Conservation (phyloP, 2,888 invertebrate genomes). For the Ceraclea dissimilis region DNA sequence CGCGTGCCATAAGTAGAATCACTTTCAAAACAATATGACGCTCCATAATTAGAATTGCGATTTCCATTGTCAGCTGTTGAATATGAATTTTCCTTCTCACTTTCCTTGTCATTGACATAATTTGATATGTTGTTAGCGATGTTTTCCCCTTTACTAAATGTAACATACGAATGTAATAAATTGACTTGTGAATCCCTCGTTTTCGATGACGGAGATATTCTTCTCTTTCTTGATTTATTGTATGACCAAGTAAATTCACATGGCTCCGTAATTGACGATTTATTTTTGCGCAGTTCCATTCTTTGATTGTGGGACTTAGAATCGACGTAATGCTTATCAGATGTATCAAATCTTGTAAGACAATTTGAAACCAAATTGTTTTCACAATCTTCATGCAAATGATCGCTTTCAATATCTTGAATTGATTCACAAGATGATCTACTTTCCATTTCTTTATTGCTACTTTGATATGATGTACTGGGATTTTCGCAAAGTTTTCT, state of each 20-base stretch:
- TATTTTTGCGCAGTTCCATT: too few relatives aligned
- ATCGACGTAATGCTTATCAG: too few relatives aligned
- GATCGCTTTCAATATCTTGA: constrained; percentile 5
- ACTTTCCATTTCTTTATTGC: neutral
- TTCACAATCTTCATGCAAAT: neutral
- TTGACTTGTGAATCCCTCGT: too few relatives aligned
- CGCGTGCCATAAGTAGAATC: neutral
- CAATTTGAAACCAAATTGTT: neutral
- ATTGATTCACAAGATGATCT: constrained; percentile 8
- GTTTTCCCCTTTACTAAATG: too few relatives aligned
- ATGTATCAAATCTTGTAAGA: too few relatives aligned
- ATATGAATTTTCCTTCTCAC: neutral
- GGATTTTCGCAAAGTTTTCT: constrained; percentile 1
- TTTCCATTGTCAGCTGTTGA: constrained; percentile 1
- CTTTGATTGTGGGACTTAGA: too few relatives aligned
- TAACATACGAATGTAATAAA: too few relatives aligned
- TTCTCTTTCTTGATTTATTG: too few relatives aligned
- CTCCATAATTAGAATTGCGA: neutral
- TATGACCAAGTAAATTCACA: too few relatives aligned
- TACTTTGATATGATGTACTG: neutral
- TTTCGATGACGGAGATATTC: too few relatives aligned
- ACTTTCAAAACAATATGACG: neutral
- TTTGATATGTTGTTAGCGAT: too few relatives aligned
- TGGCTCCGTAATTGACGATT: too few relatives aligned
- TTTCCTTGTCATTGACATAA: neutral